Base-by-base conservation (phyloP, 2,888 invertebrate species). In the Colletes collaris region DNA sequence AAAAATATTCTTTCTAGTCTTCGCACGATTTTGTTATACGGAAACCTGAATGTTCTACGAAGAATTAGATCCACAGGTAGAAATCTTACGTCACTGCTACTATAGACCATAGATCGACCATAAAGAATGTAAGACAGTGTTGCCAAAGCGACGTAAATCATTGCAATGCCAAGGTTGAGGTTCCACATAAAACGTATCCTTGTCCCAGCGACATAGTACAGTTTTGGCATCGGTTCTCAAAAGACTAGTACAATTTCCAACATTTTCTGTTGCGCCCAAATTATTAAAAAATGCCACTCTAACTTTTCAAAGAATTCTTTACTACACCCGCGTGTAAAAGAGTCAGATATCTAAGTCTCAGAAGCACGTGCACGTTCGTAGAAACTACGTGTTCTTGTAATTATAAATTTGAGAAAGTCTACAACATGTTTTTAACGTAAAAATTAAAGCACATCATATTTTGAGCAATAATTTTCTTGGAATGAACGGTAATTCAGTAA, bases 21-120 rank as follows among this genome's bases (percentile, higher is more conserved):
- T 46, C 19, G 3, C 11, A 58, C 11, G 44, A 58, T 27, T 64
- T 74, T 49, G 60, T 63, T 72, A 81, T 60, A 35, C 27, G 52
- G 27, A 69, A 63, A 62, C 37, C 37, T 49, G 37, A 27, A 56
- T 58, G 44, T 83, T 81, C 65, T 83, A 76, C 79, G 77, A 83
- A 86, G 89, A 91, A 91, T 90, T 89, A 88, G 90, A 90, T 90
- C 86, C 90, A 87, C 91, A 92, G 92, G 91, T 92, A 92, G 89
- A 88, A 87, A 89, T 86, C 90, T 92, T 92, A 92, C 91, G 90
- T 92, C 92, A 91, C 90, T 90, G 88, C 88, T 86, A 88, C 89
- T 87, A 89, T 86, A 87, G 76, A 75, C 83, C 76, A 75, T 72
- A 73, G 62, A 84, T 75, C 84, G 87, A 90, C 87, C 89, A 87